Evolutionary conservation across 2,888 invertebrate genomes (phyloP).

Genomic region (Neoitamus cyanurus): DNA sequence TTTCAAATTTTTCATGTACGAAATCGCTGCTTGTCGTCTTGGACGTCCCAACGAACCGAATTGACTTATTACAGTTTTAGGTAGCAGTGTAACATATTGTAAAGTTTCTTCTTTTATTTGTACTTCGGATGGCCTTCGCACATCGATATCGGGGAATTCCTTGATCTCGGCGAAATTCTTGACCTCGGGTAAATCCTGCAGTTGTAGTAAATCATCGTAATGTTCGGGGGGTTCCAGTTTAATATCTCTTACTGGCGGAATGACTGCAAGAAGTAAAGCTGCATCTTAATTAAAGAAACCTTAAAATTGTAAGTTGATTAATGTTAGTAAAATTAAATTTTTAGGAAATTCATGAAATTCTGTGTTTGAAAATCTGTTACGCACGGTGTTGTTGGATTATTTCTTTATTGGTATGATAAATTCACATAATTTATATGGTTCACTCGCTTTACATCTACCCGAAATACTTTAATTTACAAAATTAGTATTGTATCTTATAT

Average conservation of each 20-base stretch:
- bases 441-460: background rate
- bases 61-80: background rate
- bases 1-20: background rate
- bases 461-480: background rate
- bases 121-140: background rate
- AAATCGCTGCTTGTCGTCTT: slow-evolving; percentile 7
- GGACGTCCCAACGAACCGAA: background rate
- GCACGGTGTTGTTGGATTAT: background rate
- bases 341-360: background rate
- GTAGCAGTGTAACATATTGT: background rate
- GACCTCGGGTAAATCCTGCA: background rate
- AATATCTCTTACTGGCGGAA: background rate
- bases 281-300: slow-evolving; percentile 23
- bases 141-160: background rate
- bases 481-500: background rate
- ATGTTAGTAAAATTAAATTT: background rate
- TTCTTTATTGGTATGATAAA: background rate
- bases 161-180: background rate
- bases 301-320: background rate
- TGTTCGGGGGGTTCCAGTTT: background rate
- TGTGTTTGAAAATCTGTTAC: background rate
- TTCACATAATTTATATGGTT: background rate
- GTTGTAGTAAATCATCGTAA: background rate
- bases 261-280: slow-evolving; percentile 31
- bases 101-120: background rate